These are phyloP conservation scores for Oreochromis aureus DNA, from an alignment of 2,113 vertebrate genomes.

Conservation along the genomic window DNA sequence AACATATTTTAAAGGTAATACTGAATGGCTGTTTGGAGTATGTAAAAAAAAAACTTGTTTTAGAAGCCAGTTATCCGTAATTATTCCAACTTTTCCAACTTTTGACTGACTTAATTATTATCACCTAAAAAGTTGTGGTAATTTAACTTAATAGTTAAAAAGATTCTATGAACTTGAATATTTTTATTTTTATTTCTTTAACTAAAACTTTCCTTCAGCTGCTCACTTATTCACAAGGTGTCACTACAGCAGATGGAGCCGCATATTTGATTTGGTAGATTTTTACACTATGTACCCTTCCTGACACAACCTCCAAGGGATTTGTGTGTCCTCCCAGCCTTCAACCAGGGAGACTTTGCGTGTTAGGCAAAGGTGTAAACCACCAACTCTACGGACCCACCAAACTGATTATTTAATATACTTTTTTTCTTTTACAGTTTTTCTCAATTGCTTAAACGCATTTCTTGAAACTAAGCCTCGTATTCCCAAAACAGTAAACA, in stretches of 20 bases:
- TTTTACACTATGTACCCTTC: neutral
- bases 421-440: neutral
- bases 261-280: neutral
- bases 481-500: neutral
- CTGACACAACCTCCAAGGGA: neutral
- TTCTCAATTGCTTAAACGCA: neutral
- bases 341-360: neutral
- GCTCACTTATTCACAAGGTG: neutral
- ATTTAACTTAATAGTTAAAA: neutral
- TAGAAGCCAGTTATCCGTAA: neutral
- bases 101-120: neutral
- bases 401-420: neutral
- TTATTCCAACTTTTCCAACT: neutral
- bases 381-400: neutral
- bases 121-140: neutral
- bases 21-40: neutral
- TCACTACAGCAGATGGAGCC: neutral
- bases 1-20: neutral
- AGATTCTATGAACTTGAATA: neutral
- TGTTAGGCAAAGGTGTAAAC: neutral
- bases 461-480: neutral
- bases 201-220: neutral
- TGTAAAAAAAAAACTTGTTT: neutral
- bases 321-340: neutral
- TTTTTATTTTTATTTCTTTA: neutral